Percentiles rank a stretch among this genome's conserved stretches.
Conservation (phyloP, 2,888 invertebrate genomes). For the Melanargia galathea region DNA sequence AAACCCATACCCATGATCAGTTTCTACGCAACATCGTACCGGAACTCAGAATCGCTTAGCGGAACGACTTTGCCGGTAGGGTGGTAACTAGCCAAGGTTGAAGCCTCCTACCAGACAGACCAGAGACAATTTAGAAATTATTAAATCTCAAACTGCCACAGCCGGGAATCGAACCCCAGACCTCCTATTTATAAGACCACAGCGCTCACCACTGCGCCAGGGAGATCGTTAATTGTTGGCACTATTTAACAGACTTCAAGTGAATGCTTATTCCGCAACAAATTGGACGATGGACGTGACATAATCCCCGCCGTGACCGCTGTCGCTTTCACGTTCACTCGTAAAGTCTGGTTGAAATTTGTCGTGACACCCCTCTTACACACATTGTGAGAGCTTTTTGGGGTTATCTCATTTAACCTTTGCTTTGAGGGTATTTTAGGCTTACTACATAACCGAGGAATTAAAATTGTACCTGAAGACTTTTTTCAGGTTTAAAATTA, state of each 20-base stretch:
- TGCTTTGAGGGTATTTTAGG: slow-evolving; percentile 17
- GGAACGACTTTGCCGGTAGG: no score
- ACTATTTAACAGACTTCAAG: background rate
- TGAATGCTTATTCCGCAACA: slow-evolving; percentile 9
- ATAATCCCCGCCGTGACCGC: slow-evolving; percentile 31
- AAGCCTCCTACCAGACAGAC: no score
- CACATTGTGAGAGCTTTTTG: slow-evolving; percentile 23
- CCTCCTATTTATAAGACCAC: no score
- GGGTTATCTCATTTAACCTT: slow-evolving; percentile 34
- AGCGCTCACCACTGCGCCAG: no score
- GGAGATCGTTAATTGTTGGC: no score
- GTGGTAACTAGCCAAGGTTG: no score
- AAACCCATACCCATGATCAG: no score
- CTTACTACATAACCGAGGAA: background rate
- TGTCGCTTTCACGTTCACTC: slow-evolving; percentile 42
- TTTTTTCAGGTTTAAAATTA: background rate
- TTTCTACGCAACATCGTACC: no score
- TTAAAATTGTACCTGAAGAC: background rate
- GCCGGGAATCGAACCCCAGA: no score
- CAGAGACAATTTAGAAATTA: no score
- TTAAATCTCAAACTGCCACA: no score
- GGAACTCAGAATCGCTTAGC: no score
- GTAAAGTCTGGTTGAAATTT: slow-evolving; percentile 41
- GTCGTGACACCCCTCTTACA: slow-evolving; percentile 32
- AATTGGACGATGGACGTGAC: slow-evolving; percentile 18